Conservation (phyloP, 2,888 invertebrate genomes). For the Idaea straminata region DNA sequence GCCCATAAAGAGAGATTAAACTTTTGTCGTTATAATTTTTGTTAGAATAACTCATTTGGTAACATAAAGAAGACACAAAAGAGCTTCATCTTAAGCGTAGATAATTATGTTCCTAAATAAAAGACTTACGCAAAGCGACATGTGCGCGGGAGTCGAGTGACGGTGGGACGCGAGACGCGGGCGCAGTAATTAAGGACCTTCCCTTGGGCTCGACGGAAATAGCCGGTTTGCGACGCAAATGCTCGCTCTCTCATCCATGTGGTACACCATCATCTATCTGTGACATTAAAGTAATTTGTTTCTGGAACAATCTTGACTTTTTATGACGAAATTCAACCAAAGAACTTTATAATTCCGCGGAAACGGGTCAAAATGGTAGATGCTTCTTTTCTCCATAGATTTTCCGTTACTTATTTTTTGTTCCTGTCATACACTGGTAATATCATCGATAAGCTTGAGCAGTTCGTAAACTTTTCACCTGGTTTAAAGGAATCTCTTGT, state of each 20-base stretch:
- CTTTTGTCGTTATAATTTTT: too few relatives aligned
- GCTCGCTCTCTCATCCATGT: constrained; percentile 5
- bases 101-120: constrained; percentile 26
- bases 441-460: constrained; percentile 15
- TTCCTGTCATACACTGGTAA: background rate
- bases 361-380: background rate
- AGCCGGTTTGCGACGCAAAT: constrained; percentile 43
- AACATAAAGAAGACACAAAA: too few relatives aligned
- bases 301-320: background rate
- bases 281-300: background rate
- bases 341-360: too few relatives aligned
- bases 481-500: constrained; percentile 26
- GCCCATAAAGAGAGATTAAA: too few relatives aligned
- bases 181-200: constrained; percentile 53
- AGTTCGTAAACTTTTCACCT: background rate
- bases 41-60: too few relatives aligned
- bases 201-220: constrained; percentile 51
- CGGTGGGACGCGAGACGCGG: constrained; percentile 11
- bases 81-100: background rate
- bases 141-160: constrained; percentile 47
- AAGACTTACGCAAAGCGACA: constrained; percentile 20
- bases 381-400: background rate
- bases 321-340: background rate
- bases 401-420: background rate
- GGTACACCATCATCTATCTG: background rate